Evolutionary conservation across 92 coral and sea anemone genomes (phyloP).

Genomic region (Porites lobata): DNA sequence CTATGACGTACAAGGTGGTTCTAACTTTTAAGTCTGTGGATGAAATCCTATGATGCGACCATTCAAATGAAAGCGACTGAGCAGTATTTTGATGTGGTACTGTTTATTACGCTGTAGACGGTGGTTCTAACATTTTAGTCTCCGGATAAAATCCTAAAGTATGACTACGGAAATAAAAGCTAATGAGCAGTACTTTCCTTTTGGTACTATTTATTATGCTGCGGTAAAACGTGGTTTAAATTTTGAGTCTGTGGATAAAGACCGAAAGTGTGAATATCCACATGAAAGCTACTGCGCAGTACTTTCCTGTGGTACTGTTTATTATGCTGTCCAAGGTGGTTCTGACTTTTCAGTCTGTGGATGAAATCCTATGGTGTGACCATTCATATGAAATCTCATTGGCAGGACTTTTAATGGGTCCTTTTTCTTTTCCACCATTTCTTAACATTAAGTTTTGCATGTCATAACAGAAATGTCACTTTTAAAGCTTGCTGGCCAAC

Average conservation of each 20-base stretch:
- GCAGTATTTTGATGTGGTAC: background rate
- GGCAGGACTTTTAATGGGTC: no score
- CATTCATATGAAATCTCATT: no score
- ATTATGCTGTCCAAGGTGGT: no score
- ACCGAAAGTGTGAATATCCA: no score
- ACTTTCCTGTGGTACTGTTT: no score
- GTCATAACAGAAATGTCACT: background rate
- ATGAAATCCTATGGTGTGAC: no score
- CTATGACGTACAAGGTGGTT: background rate
- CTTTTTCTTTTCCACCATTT: no score
- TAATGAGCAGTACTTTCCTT: background rate
- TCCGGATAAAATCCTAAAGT: background rate
- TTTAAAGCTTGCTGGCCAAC: background rate
- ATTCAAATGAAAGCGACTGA: background rate
- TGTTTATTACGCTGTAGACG: background rate
- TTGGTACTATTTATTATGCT: background rate
- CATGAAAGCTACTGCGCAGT: no score
- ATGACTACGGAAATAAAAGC: background rate
- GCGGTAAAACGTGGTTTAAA: background rate
- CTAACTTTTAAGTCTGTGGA: background rate
- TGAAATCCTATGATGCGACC: background rate
- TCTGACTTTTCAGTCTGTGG: no score
- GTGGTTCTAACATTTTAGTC: background rate
- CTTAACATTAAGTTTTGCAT: no score
- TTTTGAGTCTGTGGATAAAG: background rate